Base-by-base conservation (phyloP, 2,797 vertebrate species). In the Buphagus erythrorhynchus region DNA sequence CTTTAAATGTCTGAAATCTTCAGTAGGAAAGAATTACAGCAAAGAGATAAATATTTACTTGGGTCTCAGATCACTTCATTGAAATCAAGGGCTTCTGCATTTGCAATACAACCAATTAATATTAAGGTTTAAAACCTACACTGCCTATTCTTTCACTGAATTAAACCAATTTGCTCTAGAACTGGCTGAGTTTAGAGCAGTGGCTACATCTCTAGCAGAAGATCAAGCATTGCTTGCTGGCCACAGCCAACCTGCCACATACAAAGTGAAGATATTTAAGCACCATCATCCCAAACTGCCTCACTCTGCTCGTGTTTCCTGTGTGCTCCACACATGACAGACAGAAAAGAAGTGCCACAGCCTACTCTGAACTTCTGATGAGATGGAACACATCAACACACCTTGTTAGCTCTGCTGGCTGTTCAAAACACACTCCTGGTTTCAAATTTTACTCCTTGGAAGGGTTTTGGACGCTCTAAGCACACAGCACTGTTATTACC, bases 51-150 rank as follows among this genome's bases (percentile, higher is more conserved):
- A 85, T 67, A 66, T 40, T 73, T 45, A 36, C 55, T 40, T 15
- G 13, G 72, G 33, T 77, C 69, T 81, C 24, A 4, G 19, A 68
- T 46, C 22, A 21, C 21, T 75, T 71, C 8, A 68, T 36, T 3
- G 20, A 81, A 48, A 96, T 94, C 76, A 88, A 85, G 79, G 59
- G 73, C 57, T 77, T 45, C 57, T 74, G 52, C 83, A 68, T 90
- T 69, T 95, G 86, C 48, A 74, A 38, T 7, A 51, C 4, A 9
- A 62, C 72, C 13, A 10, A 73, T 85, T 87, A 38, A 45, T 5
- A 74, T 24, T 17, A 59, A 59, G 6, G 9, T 48, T 87, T 74
- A 84, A 86, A 69, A n/a, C 28, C 28, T 18, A 20, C 13, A 21
- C 55, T 67, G 65, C 33, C 52, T 38, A 2, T 14, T 28, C 14